Base-by-base conservation (phyloP, 2,113 vertebrate species). In the Strigops habroptila region DNA sequence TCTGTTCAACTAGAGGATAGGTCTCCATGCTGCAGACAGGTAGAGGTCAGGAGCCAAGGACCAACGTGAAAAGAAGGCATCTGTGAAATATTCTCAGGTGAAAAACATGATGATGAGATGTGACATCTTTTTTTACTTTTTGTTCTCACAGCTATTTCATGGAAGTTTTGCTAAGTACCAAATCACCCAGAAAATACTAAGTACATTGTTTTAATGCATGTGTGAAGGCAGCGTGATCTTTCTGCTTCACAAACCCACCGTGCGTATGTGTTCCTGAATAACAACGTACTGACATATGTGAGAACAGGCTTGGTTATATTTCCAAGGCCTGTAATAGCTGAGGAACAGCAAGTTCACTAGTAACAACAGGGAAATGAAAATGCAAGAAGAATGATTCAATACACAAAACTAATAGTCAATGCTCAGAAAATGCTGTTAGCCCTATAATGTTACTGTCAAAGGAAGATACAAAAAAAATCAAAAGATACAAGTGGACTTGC, bases 401-500 rank as follows among this genome's bases (percentile, higher is more conserved):
- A 24, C 8, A 69, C 31, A 69, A 65, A 80, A 62, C 18, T 51
- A 68, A 48, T 0, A 65, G 49, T 31, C 49, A 27, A 31, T 1
- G 22, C 52, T 69, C 31, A 82, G 37, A 57, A 80, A 49, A 10
- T 1, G 4, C 2, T 62, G 37, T 39, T 41, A 83, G 63, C 46
- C 37, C 33, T 76, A 1, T 8, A 71, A 71, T 6, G n/a, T 35
- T 44, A 69, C 33, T 67, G 33, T 21, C 62, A 65, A n/a, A 83
- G 64, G 35, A 95, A 95, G 86, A 5, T 70, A 76, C 28, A 70
- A 70, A 74, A 73, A 95, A 74, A 73, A 95, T 73, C 35, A 52
- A 86, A 65, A 91, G 43, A 74, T 57, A 65, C 77, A 93, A 91
- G 49, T 35, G 67, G 31, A 71, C 35, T 43, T 64, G 49, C 5